phyloP scores from a whole-genome alignment of 2,888 invertebrate species.

The Drosophila longiperda region DNA sequence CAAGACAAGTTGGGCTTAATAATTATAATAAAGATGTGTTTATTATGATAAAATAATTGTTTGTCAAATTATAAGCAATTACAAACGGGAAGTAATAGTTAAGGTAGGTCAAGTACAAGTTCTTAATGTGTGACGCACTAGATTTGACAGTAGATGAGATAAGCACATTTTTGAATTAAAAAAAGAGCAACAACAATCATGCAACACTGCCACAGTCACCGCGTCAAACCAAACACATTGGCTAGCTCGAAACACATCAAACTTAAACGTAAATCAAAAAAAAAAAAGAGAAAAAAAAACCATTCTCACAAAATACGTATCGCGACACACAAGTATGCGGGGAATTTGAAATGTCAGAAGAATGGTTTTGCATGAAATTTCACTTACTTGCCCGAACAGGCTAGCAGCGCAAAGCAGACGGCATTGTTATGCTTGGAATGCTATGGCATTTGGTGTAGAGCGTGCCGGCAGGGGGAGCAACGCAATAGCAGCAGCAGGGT shows the following conservation, averaged over 20 bases:
- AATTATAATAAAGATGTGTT: background rate
- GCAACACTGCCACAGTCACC: background rate
- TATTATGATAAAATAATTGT: background rate
- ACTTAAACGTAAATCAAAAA: conserved; percentile 33
- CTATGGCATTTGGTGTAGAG: conserved; percentile 42
- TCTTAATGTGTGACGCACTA: background rate
- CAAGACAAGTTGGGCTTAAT: background rate
- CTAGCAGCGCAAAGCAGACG: conserved; percentile 74
- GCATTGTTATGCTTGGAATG: conserved; percentile 76
- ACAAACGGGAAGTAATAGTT: background rate
- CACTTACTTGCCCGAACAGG: conserved; percentile 81
- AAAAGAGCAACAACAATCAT: background rate
- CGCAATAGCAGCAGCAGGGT: conserved; percentile 46
- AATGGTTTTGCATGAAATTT: conserved; percentile 83
- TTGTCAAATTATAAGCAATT: background rate
- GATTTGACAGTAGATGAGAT: conserved; percentile 1
- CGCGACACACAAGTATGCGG: conserved; percentile 75
- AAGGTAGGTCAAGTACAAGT: background rate
- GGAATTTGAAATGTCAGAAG: conserved; percentile 83
- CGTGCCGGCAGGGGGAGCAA: conserved; percentile 8
- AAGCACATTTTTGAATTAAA: background rate
- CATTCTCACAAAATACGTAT: conserved; percentile 6
- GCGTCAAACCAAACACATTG: conserved; percentile 2
- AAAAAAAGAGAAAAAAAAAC: conserved; percentile 19
- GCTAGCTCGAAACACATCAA: background rate